These are phyloP conservation scores for Drosophila guanche DNA, from an alignment of 1,140 invertebrate genomes.

Conservation along the genomic window DNA sequence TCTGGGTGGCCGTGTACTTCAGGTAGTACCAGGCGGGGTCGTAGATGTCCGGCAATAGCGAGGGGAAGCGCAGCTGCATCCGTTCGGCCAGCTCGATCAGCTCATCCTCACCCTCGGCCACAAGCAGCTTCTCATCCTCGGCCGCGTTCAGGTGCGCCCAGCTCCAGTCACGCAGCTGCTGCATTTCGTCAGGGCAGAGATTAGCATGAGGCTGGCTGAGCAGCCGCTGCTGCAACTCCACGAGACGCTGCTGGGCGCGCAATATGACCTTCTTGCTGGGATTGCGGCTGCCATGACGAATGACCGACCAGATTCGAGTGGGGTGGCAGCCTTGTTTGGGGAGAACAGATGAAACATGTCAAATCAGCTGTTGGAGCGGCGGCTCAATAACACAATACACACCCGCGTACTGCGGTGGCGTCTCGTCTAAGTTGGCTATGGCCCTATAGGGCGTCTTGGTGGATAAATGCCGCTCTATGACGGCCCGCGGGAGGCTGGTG, in stretches of 20 bases:
- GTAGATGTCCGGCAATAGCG: conserved; percentile 85
- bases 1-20: conserved; percentile 89
- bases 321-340: conserved; percentile 85
- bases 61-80: conserved; percentile 87
- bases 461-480: conserved; percentile 83
- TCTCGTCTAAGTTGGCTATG: conserved; percentile 86
- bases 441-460: conserved; percentile 87
- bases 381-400: conserved; percentile 43
- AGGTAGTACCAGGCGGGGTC: conserved; percentile 87
- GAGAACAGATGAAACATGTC: conserved; percentile 3
- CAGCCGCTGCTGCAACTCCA: conserved; percentile 84
- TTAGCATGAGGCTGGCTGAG: conserved; percentile 66
- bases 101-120: conserved; percentile 88
- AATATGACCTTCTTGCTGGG: conserved; percentile 85
- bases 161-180: conserved; percentile 85
- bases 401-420: conserved; percentile 85
- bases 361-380: conserved; percentile 49
- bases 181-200: conserved; percentile 76
- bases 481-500: conserved; percentile 33
- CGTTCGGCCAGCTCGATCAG: conserved; percentile 87
- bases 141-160: conserved; percentile 72
- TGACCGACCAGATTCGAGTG: conserved; percentile 87
- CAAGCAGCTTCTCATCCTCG: conserved; percentile 85
- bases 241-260: conserved; percentile 84
- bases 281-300: conserved; percentile 88